A percentile compares a stretch with the other conserved stretches of the same genome.
Conservation (phyloP, 23 tunicate species). For the Clavelina lepadiformis region DNA sequence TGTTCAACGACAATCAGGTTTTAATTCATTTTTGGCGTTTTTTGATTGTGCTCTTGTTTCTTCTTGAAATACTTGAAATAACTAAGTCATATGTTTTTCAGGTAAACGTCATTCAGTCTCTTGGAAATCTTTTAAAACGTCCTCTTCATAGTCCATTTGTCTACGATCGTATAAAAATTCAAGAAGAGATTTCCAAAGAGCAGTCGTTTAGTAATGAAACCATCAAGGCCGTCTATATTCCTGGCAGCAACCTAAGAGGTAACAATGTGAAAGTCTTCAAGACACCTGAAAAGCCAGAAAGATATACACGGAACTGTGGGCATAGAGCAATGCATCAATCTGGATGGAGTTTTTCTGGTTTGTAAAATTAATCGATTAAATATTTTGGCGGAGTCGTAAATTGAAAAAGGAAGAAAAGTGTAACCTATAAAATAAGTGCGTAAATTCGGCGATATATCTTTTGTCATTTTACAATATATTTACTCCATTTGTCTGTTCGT, state of each 20-base stretch:
- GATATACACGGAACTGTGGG: constrained; percentile 50
- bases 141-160: constrained; percentile 22
- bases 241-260: no score
- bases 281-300: constrained; percentile 32
- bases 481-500: no score
- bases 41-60: background rate
- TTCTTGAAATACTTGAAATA: background rate
- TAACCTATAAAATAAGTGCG: background rate
- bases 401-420: background rate
- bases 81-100: constrained; percentile 3
- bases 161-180: constrained; percentile 21
- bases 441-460: no score
- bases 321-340: constrained; percentile 76
- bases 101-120: constrained; percentile 56
- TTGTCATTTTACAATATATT: no score
- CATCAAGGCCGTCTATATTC: no score
- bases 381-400: background rate
- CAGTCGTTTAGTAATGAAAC: background rate
- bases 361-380: background rate
- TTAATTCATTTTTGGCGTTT: background rate
- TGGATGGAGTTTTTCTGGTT: constrained; percentile 82
- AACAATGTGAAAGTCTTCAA: background rate
- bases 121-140: constrained; percentile 23
- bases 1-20: constrained; percentile 52
- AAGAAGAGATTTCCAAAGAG: background rate